Evolutionary conservation across 2,888 invertebrate genomes (phyloP), one percentile per base, ranked within the genome.

Genomic region (Andrena fulva): DNA sequence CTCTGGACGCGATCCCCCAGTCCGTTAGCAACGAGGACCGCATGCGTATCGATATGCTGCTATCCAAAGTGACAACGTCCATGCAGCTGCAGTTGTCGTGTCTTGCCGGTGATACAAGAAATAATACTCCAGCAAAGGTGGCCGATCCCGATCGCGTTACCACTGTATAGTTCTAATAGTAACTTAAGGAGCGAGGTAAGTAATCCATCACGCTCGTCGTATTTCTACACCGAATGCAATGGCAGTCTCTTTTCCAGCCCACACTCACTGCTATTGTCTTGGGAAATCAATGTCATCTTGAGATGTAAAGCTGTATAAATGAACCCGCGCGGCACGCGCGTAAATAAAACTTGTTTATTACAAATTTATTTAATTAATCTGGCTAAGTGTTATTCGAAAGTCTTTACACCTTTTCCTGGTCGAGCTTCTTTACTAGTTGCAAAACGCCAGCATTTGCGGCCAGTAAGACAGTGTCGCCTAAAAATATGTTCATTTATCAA

Each of bases 1-100:
- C 98, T 0, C 94, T 98, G 77, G 97, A 97, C 80, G 96, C 96
- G 5, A 96, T 97, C 85, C 97, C 97, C 33, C 95, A 95, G 0
- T 93, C 97, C 12, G 95, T 96, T 89, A 94, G 92, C 20, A 95
- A 95, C 85, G 96, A 96, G 90, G 96, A 96, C 85, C 78, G 84
- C 29, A 76, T 88, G 60, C 88, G 91, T 42, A 89, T 94, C 82
- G 93, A 93, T 31, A 88, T 91, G 64, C 86, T 94, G 52, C 74
- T 93, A 66, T 90, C 89, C 52, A 93, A 93, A 90, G 91, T 93
- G 2, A 87, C 87, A 33, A 88, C 90, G 16, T 91, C 91, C 12
- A 94, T 93, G 93, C 90, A 90, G 83, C 85, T 94, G 24, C 94
- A 94, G 75, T 80, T 94, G 64, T 91, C 90, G 29, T 93, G 93